Base-by-base conservation (phyloP, 1,140 invertebrate genomes). In the Trissolcus basalis region DNA sequence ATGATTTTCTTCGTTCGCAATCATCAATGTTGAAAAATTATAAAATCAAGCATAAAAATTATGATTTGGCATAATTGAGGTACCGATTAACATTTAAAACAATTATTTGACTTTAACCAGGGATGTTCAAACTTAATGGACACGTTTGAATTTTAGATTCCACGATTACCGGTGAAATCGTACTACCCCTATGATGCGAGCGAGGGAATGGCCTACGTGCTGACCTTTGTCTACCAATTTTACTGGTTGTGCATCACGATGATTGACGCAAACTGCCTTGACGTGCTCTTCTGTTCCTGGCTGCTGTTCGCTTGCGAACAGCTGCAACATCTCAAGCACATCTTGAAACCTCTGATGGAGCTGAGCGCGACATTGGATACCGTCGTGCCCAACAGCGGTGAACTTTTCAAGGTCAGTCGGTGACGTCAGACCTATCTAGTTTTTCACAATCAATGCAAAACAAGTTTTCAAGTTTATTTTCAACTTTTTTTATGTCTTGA, bases 311-410 rank as follows among this genome's bases (percentile, higher is more conserved):
- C 94, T 0, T 96, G 94, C 75, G 94, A 95, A 78, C 94, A 96
- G 80, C 83, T 96, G 9, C 92, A 94, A 80, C 94, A 96, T 87
- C 84, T 95, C 5, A 96, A 95, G 77, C 93, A 93, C 45, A 95
- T 95, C 43, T 92, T 96, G 92, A 94, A 94, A 73, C 94, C 94
- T 0, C 82, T 96, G 15, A 95, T 96, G 93, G 94, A 96, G 78
- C 89, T 95, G 0, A 95, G 93, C 12, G 93, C 94, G 0, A 92
- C 93, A 0, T 83, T 95, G 68, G 94, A 95, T 76, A 94, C 93
- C 0, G 93, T 94, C 72, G 90, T 94, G 12, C 94, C 93, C 0
- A 93, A 95, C 80, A 94, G 93, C 33, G 92, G 92, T 4, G 93
- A 95, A 39, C 86, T 95, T 8, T 96, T 96, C 80, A 89, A 89